Conservation (phyloP, 2,888 invertebrate genomes). For the Stramonita haemastoma region DNA sequence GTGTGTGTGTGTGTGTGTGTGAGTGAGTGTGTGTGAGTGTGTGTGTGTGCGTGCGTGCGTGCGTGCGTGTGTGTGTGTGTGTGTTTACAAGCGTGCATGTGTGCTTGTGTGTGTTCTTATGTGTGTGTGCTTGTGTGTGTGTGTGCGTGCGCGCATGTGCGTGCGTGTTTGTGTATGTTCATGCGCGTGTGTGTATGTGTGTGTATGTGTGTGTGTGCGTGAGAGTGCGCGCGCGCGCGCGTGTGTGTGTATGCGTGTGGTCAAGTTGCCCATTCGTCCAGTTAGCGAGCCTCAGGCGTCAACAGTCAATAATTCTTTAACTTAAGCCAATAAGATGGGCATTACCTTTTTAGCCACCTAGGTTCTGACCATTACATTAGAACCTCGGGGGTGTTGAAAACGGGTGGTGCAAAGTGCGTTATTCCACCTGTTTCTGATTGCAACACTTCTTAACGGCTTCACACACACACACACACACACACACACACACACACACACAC, state of each 20-base stretch:
- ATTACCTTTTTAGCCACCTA: no score
- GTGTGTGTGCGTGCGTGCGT: background rate
- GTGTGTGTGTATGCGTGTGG: background rate
- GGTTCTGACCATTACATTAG: no score
- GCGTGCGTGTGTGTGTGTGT: background rate
- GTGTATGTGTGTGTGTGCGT: constrained; percentile 15
- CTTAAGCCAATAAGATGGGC: no score
- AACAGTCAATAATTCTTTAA: no score
- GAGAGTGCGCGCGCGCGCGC: background rate
- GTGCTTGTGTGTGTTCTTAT: background rate
- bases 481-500: constrained; percentile 16
- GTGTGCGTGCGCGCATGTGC: background rate
- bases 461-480: background rate
- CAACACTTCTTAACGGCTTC: no score
- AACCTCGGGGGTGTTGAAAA: no score
- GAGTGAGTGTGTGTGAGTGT: background rate
- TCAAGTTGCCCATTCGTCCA: no score
- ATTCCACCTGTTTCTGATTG: no score
- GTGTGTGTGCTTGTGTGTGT: background rate
- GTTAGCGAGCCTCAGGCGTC: no score
- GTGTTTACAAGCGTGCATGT: background rate
- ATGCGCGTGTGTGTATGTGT: background rate
- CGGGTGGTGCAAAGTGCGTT: no score
- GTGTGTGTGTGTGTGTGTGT: background rate
- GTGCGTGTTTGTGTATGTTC: background rate